phyloP scores from a whole-genome alignment of 1,140 invertebrate genomes.

The Ridgeia piscesae region DNA sequence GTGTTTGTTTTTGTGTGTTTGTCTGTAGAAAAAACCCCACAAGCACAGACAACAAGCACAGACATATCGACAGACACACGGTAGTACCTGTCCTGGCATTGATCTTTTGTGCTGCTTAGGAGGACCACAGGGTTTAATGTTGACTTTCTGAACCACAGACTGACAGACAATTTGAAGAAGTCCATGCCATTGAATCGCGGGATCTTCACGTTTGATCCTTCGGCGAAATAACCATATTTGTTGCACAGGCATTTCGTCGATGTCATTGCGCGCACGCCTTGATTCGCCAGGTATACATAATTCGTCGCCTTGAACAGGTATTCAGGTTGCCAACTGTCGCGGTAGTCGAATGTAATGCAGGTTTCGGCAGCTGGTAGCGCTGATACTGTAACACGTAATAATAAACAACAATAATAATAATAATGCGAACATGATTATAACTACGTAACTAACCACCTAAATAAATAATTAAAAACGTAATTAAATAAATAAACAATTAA shows the following conservation, averaged over 20 bases:
- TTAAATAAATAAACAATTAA: no score
- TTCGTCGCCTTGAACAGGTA: neutral
- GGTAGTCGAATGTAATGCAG: neutral
- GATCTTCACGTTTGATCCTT: neutral
- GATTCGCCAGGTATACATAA: neutral
- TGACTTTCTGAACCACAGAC: neutral
- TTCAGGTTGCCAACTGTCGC: neutral
- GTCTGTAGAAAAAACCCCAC: no score
- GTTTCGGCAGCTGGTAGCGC: no score
- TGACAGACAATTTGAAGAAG: neutral
- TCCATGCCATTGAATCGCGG: neutral
- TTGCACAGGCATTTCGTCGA: no score
- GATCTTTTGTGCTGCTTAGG: neutral
- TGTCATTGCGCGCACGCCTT: neutral
- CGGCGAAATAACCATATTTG: neutral
- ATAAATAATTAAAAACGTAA: no score
- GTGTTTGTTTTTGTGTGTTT: no score
- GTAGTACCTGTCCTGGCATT: neutral
- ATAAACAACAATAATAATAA: no score
- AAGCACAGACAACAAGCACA: no score
- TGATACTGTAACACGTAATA: no score
- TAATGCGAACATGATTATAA: no score
- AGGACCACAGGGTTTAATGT: neutral
- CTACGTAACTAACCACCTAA: no score
- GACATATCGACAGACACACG: no score